Evolutionary conservation across 2,888 invertebrate species (phyloP).

Genomic region (Platycheirus albimanus): DNA sequence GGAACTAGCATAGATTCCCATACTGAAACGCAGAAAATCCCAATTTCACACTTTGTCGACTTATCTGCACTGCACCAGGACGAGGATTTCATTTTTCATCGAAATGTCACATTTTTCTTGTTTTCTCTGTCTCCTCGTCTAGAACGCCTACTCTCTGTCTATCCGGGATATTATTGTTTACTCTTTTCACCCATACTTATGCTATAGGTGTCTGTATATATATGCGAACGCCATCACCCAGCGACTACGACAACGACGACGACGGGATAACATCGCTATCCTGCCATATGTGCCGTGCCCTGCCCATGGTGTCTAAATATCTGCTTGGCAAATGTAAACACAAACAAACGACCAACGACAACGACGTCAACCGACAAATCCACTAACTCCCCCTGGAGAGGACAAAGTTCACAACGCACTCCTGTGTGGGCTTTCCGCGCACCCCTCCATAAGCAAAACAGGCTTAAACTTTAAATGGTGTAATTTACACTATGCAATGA

Average conservation of each 20-base stretch:
- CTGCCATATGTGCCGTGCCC: constrained; percentile 53
- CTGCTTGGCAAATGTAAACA: constrained; percentile 61
- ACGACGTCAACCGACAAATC: constrained; percentile 49
- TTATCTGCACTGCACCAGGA: constrained; percentile 68
- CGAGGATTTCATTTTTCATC: constrained; percentile 70
- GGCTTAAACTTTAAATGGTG: constrained; percentile 74
- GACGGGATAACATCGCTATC: constrained; percentile 46
- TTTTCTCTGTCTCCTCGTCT: background rate
- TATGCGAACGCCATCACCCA: constrained; percentile 1
- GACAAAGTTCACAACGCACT: constrained; percentile 13
- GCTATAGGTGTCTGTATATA: no score
- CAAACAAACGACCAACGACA: constrained; percentile 62
- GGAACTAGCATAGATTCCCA: background rate
- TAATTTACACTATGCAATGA: constrained; percentile 69
- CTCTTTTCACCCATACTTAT: background rate
- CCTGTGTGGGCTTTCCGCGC: constrained; percentile 32
- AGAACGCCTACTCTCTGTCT: constrained; percentile 53
- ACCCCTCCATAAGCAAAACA: constrained; percentile 41
- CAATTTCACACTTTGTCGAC: constrained; percentile 73
- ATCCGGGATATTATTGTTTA: constrained; percentile 49
- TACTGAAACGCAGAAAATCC: constrained; percentile 66
- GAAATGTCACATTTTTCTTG: constrained; percentile 65
- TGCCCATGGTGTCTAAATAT: constrained; percentile 66
- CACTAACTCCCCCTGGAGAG: constrained; percentile 4
- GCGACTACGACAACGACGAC: background rate